Evolutionary conservation across 2,888 invertebrate genomes (phyloP).

Genomic region (Tigriopus californicus): DNA sequence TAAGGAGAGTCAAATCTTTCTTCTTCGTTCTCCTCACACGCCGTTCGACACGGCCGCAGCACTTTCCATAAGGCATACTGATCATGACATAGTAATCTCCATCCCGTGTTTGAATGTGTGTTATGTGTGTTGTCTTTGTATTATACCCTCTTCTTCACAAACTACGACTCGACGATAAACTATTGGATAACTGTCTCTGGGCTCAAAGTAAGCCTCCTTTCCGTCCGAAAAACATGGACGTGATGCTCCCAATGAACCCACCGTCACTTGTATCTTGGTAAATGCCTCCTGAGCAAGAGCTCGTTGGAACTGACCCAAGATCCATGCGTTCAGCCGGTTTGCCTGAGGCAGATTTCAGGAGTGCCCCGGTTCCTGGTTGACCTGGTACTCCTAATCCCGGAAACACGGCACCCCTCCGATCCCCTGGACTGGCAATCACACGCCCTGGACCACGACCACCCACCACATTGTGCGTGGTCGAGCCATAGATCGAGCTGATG

Average conservation of each 20-base stretch:
- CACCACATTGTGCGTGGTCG: constrained; percentile 22
- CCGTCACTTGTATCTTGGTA: constrained; percentile 16
- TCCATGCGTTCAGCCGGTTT: constrained; percentile 25
- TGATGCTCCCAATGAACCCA: constrained; percentile 45
- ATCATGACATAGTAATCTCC: no score
- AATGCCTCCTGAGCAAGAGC: constrained; percentile 29
- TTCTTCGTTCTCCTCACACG: no score
- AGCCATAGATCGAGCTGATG: no score
- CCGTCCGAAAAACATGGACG: constrained; percentile 58
- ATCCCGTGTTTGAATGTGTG: no score
- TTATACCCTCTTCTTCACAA: no score
- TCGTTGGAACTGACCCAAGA: constrained; percentile 35
- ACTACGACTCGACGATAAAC: no score
- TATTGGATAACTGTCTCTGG: not conserved
- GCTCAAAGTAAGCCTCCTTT: constrained; percentile 57
- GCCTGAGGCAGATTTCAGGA: constrained; percentile 28
- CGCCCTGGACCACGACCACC: constrained; percentile 18
- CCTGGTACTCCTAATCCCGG: constrained; percentile 39
- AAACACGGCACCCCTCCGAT: not conserved
- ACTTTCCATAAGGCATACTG: no score
- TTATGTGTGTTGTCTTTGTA: no score
- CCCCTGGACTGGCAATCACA: not conserved
- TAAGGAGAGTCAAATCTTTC: no score
- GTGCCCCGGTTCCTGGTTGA: constrained; percentile 39
- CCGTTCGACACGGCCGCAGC: no score